Evolutionary conservation across 2,888 invertebrate genomes (phyloP).

Genomic region (Neoscelio sp.): DNA sequence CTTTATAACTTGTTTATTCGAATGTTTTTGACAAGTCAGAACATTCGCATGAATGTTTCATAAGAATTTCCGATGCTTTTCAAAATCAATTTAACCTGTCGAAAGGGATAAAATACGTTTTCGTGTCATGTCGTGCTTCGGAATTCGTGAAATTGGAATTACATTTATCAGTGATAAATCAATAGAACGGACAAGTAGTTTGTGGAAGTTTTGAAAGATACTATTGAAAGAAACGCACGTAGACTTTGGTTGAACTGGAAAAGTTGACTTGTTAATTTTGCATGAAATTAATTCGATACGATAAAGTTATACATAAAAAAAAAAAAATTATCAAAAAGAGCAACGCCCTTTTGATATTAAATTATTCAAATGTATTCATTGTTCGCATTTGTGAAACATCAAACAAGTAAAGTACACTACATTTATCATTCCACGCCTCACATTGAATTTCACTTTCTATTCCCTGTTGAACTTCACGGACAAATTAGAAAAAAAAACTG

Average conservation of each 20-base stretch:
- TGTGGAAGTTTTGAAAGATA: too few relatives aligned
- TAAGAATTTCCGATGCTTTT: background rate
- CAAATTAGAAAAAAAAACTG: conserved; percentile 24
- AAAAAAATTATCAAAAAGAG: conserved; percentile 55
- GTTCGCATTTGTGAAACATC: conserved; percentile 60
- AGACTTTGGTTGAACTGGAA: too few relatives aligned
- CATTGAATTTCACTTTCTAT: conserved; percentile 63
- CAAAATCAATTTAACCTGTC: conserved; percentile 16
- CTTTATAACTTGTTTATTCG: too few relatives aligned
- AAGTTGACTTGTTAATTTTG: too few relatives aligned
- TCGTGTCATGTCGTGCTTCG: too few relatives aligned
- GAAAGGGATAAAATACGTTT: background rate
- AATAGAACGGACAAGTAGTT: background rate
- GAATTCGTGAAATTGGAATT: too few relatives aligned
- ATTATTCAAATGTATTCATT: conserved; percentile 65
- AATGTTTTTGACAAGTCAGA: too few relatives aligned
- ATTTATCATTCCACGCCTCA: conserved; percentile 64
- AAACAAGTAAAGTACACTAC: conserved; percentile 53
- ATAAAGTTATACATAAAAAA: conserved; percentile 42
- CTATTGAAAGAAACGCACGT: too few relatives aligned
- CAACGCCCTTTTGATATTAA: conserved; percentile 53
- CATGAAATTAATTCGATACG: conserved; percentile 37
- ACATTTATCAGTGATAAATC: too few relatives aligned
- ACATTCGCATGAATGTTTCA: too few relatives aligned
- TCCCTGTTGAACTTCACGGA: conserved; percentile 33